These are phyloP conservation scores for Choloepus didactylus DNA, from an alignment of 2,797 vertebrate genomes.

Conservation along the genomic window DNA sequence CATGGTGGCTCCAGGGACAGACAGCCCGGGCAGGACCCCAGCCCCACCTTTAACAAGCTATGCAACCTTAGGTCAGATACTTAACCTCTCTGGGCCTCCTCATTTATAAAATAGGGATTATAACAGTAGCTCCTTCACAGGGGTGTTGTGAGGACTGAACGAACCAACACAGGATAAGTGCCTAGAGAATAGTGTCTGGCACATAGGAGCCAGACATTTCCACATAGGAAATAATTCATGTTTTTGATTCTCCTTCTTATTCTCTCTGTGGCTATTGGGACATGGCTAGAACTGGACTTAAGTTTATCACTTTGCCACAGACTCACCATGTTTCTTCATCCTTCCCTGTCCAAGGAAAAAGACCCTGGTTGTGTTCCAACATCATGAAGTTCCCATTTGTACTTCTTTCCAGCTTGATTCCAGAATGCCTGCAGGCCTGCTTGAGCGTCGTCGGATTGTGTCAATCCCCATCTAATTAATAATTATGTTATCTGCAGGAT, in stretches of 20 bases:
- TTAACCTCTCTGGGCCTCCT: neutral
- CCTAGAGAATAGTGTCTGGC: neutral
- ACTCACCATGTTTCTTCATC: neutral
- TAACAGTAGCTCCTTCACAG: neutral
- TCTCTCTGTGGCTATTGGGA: neutral
- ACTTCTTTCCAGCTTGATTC: neutral
- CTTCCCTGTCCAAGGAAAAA: neutral
- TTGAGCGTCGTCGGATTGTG: neutral
- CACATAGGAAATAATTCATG: neutral
- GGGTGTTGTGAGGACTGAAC: neutral
- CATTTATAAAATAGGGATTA: neutral
- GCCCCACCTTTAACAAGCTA: neutral
- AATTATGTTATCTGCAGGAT: slow-evolving; percentile 27
- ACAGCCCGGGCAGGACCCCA: no score
- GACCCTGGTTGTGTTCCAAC: neutral
- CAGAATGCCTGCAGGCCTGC: neutral
- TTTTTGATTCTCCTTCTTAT: neutral
- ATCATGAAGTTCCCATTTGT: neutral
- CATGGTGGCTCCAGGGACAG: no score
- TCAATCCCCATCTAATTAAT: slow-evolving; percentile 2
- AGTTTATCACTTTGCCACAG: neutral
- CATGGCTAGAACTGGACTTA: neutral
- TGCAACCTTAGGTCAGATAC: neutral
- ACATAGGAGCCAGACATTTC: no score
- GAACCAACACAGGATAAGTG: neutral